These are phyloP conservation scores for Crambe crambe DNA, from an alignment of 37 sponge, comb jelly and placozoan genomes.

Conservation along the genomic window DNA sequence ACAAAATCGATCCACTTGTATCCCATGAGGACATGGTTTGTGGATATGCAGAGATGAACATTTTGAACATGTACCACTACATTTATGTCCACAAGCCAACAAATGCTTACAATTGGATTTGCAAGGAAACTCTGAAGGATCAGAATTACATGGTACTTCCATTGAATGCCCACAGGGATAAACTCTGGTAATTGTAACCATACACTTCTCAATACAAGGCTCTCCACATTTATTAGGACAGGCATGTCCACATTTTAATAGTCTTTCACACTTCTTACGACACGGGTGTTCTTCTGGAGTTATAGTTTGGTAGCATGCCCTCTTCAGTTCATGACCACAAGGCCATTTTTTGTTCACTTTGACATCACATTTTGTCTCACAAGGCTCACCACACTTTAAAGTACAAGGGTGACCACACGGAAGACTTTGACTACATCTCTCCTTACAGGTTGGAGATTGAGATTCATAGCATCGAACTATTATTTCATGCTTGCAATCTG, in stretches of 20 bases:
- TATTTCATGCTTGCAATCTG: not conserved
- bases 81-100: constrained; percentile 72
- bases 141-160: constrained; percentile 6
- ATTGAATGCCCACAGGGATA: constrained; percentile 47
- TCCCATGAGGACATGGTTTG: constrained; percentile 13
- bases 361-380: constrained; percentile 27
- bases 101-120: constrained; percentile 17
- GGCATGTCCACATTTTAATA: constrained; percentile 68
- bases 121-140: constrained; percentile 11
- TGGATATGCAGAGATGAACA: constrained; percentile 27
- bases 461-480: no score
- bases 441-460: constrained; percentile 21
- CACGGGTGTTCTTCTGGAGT: constrained; percentile 5
- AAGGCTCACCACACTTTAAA: constrained; percentile 49
- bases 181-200: not conserved
- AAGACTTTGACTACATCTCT: constrained; percentile 28
- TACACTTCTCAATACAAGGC: constrained; percentile 21
- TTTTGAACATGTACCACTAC: constrained; percentile 52
- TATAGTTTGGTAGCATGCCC: constrained; percentile 11
- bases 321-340: constrained; percentile 61
- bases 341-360: constrained; percentile 29
- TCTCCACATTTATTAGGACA: constrained; percentile 57
- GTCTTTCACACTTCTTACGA: constrained; percentile 36
- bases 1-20: constrained; percentile 26
- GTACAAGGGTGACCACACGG: constrained; percentile 52